Percentiles rank a stretch among this genome's conserved stretches.
phyloP scores from a whole-genome alignment of 2,888 invertebrate species.

The Drosophila lacicola region DNA sequence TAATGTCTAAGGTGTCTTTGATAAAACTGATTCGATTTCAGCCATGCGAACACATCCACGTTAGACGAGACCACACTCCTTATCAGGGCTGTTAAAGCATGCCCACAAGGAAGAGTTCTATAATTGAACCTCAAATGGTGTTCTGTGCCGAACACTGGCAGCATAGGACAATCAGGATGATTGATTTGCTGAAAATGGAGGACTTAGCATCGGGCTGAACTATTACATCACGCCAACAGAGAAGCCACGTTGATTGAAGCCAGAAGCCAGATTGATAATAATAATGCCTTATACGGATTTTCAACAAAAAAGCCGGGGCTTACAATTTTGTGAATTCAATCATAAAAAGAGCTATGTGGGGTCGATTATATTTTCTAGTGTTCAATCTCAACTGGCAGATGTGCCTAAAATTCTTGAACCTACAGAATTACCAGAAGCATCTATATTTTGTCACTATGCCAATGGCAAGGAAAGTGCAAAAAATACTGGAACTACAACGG shows the following conservation, averaged over 20 bases:
- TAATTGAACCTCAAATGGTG: neutral
- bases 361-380: neutral
- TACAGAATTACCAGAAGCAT: slow-evolving; percentile 2
- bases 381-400: slow-evolving; percentile 17
- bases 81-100: too few species aligned
- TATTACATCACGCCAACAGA: neutral
- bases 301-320: too few species aligned
- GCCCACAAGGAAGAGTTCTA: too few species aligned
- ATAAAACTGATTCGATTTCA: too few species aligned
- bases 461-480: slow-evolving; percentile 1
- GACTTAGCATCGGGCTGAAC: neutral
- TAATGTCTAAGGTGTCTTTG: too few species aligned
- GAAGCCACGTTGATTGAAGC: neutral
- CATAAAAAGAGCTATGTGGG: fast-evolving
- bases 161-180: slow-evolving; percentile 6
- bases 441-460: neutral
- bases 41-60: too few species aligned
- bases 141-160: slow-evolving; percentile 10
- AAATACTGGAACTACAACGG: neutral
- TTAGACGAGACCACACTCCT: too few species aligned
- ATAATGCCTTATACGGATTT: neutral
- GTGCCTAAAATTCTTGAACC: neutral
- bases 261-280: neutral
- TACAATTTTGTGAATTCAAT: fast-evolving
- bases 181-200: slow-evolving; percentile 5